Base-by-base conservation (phyloP, 1,140 invertebrate genomes). In the Eueides isabella region DNA sequence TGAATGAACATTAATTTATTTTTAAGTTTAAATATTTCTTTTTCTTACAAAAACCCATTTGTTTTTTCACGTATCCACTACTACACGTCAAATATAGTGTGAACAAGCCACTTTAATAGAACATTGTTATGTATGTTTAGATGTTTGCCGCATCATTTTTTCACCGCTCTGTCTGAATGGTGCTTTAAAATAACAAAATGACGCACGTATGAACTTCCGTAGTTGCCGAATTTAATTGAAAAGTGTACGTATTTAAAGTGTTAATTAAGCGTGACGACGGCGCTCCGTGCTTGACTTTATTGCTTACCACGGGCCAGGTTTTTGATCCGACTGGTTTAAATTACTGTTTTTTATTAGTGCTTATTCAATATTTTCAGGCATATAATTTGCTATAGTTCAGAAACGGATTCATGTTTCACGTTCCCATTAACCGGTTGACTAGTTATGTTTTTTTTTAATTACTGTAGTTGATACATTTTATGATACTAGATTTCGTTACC, bases 381-480 rank as follows among this genome's bases (percentile, higher is more conserved):
- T 78, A 89, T 88, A 88, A 91, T 88, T 88, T 85, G 81, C 75
- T 84, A 83, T 85, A 85, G 81, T 87, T 83, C 83, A 76, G 74
- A 83, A 86, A 86, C 78, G 68, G 85, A 81, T 78, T 90, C 82
- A 81, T 84, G 86, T 90, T 92, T 89, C 88, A 84, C 86, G 87
- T 87, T 91, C 84, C 88, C 82, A 89, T 92, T 91, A 89, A 83
- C 80, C 87, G 90, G 76, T 91, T 89, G 85, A 91, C 76, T 92
- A 88, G 90, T 84, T 89, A 86, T 84, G 89, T 89, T 90, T 92
- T 92, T 91, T 91, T 76, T 81, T 85, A 86, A 84, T 88, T 83
- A 82, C 5, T 62, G 28, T 62, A 30, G 16, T 62, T 6, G 19
- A 84, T 80, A 82, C 86, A 86, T 87, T 89, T 89, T 84, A 88